A percentile compares a stretch with the other conserved stretches of the same genome.
Conservation (phyloP, 2,888 invertebrate species). For the Lasiommata megera region DNA sequence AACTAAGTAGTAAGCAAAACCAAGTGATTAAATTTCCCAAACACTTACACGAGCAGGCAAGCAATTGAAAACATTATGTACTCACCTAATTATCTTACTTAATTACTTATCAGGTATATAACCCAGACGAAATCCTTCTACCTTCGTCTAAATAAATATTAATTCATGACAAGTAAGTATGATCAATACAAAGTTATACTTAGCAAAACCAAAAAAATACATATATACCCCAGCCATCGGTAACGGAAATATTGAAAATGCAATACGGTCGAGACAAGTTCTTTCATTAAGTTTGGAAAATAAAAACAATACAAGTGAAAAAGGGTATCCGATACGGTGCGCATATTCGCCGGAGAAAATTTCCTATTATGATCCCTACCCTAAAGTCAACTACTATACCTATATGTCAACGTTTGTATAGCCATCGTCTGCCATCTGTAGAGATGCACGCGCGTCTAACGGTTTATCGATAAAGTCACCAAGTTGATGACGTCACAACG, state of each 20-base stretch:
- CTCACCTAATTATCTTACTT: too few relatives aligned
- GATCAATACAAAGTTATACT: neutral
- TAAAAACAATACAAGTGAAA: conserved; percentile 79
- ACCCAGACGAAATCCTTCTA: too few relatives aligned
- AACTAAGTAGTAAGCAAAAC: too few relatives aligned
- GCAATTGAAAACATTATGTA: too few relatives aligned
- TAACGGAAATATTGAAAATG: conserved; percentile 61
- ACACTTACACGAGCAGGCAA: too few relatives aligned
- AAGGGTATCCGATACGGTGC: conserved; percentile 74
- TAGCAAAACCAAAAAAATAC: conserved; percentile 1
- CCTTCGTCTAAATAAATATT: too few relatives aligned
- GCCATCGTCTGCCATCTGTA: conserved; percentile 64
- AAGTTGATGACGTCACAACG: too few relatives aligned
- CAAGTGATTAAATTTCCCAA: too few relatives aligned
- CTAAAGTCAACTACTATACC: conserved; percentile 67
- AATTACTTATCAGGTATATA: too few relatives aligned
- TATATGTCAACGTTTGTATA: conserved; percentile 63
- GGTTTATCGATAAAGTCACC: conserved; percentile 17
- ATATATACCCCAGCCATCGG: neutral
- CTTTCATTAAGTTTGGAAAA: conserved; percentile 78
- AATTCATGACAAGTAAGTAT: too few relatives aligned
- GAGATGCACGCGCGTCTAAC: conserved; percentile 15
- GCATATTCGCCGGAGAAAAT: conserved; percentile 74
- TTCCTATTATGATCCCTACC: conserved; percentile 78
- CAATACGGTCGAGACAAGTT: conserved; percentile 71